Conservation (phyloP, 30 jellyfish, hydroid and myxozoan species). For the Chironex yamaguchii region DNA sequence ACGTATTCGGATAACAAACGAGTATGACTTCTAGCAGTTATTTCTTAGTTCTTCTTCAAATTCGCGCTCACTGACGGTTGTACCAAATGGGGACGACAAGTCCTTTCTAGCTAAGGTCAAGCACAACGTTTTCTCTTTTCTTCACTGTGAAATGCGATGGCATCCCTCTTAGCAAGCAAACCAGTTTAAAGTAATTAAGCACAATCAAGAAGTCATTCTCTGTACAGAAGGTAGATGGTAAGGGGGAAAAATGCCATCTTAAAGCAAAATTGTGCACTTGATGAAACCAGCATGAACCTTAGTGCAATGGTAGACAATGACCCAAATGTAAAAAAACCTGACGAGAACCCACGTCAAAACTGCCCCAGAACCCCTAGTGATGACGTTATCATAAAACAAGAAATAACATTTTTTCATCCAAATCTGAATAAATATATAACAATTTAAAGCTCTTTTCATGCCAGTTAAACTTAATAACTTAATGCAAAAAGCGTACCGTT, state of each 20-base stretch:
- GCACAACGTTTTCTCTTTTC: too few species aligned
- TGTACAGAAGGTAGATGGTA: too few species aligned
- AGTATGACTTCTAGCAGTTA: too few species aligned
- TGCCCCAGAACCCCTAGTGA: neutral
- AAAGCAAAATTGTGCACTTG: neutral
- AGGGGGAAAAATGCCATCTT: neutral
- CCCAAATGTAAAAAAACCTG: neutral
- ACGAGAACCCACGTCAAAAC: neutral
- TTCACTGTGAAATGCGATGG: too few species aligned
- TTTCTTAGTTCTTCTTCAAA: too few species aligned
- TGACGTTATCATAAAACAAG: neutral
- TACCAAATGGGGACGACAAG: too few species aligned
- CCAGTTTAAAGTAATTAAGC: too few species aligned
- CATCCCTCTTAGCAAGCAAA: too few species aligned
- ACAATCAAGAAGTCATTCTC: too few species aligned
- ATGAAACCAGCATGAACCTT: neutral
- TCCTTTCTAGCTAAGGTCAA: too few species aligned
- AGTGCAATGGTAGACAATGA: neutral
- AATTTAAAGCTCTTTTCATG: neutral
- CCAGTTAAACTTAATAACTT: neutral
- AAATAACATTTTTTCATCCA: neutral
- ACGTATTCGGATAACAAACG: too few species aligned
- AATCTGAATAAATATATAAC: neutral
- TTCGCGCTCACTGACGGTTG: too few species aligned
- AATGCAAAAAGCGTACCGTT: neutral